Base-by-base conservation (phyloP, 1,140 invertebrate genomes). In the Helicoverpa armigera region DNA sequence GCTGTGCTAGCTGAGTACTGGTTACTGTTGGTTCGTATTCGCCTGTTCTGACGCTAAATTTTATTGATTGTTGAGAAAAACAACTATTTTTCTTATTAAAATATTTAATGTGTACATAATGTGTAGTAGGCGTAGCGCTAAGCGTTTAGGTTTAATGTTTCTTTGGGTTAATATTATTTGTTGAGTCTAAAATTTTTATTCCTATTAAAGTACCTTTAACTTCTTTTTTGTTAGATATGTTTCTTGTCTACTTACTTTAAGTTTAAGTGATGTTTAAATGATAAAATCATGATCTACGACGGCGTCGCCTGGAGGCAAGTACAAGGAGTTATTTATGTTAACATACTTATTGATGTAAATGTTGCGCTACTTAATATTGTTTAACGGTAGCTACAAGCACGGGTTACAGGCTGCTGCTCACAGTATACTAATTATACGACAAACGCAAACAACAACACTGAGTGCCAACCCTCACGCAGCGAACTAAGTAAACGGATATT, bases 131-230 rank as follows among this genome's bases (percentile, higher is more conserved):
- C 29, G 54, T 83, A 83, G 73, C 82, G 82, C 82, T 80, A 80
- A 83, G 82, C 82, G 82, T 61, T 10, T 83, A 80, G 61, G 12
- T 18, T 14, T 82, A 73, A 58, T 61, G 29, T 83, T 70, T 79
- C 51, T 80, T 70, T 80, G 72, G 60, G 61, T 67, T 72, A 74
- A 74, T 79, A 81, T 82, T 82, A 81, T 92, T 91, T 93, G 91
- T 94, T 94, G 91, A 92, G 85, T 89, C 89, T 92, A 88, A 92
- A 94, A 76, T 65, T 89, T 92, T 91, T 93, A 93, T 93, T 94
- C 92, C 92, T 93, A 91, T 80, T 85, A 87, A 90, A 85, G 91
- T 94, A 94, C 91, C 93, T 93, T 92, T 90, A 81, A 83, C 60
- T 86, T 85, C 89, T 88, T 86, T 85, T 90, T 90, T 86, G 79